A percentile compares a stretch with the other conserved stretches of the same genome.
These are phyloP conservation scores for Lates calcarifer DNA, from an alignment of 2,113 vertebrate species.

Conservation along the genomic window DNA sequence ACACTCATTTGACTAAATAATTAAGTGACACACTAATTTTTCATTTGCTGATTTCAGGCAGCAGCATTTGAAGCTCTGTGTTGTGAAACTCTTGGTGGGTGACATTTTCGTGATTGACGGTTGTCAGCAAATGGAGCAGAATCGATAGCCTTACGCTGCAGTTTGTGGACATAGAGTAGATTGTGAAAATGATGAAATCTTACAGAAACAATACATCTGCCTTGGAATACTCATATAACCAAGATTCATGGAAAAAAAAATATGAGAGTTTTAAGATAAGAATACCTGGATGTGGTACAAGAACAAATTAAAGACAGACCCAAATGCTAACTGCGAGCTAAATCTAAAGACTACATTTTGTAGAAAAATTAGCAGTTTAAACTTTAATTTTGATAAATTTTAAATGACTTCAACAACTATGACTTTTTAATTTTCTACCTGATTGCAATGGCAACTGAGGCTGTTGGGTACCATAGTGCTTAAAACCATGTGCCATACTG, in stretches of 20 bases:
- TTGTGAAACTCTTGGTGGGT: neutral
- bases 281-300: neutral
- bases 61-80: neutral
- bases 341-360: neutral
- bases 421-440: neutral
- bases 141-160: too few species aligned
- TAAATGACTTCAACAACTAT: neutral
- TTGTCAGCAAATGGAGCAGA: neutral
- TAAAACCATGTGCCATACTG: neutral
- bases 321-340: neutral
- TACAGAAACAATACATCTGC: neutral
- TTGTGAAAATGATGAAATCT: neutral
- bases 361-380: neutral
- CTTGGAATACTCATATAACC: neutral
- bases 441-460: neutral
- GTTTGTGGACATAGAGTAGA: neutral
- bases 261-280: neutral
- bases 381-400: neutral
- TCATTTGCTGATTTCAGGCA: neutral
- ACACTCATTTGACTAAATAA: slow-evolving; percentile 2
- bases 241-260: neutral
- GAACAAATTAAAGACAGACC: neutral
- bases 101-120: neutral
- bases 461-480: neutral
- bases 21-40: neutral